Base-by-base conservation (phyloP, 2,888 invertebrate species). In the Sinodicranocentrus sp. region DNA sequence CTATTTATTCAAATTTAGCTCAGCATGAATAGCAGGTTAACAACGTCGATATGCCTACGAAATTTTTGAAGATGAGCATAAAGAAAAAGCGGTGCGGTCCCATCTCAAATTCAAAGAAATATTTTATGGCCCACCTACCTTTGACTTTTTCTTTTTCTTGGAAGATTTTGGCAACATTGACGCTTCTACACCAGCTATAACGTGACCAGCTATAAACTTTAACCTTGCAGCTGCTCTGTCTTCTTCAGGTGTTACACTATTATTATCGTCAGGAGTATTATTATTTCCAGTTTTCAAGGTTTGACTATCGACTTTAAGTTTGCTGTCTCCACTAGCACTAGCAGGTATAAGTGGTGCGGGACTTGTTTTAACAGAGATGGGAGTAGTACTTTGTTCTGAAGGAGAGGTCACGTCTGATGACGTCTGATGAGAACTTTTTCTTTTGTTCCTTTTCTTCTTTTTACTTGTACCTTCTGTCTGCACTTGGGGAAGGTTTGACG, bases 381-480 rank as follows among this genome's bases (percentile, higher is more conserved):
- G n/a, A 39, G 13, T 13, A 39, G 39, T 5, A 8, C 39, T 39
- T 39, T 39, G 39, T 39, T 39, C n/a, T 48, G 48, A 3, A 15
- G 48, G 48, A 48, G 13, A 3, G n/a, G 48, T n/a, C 10, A 48
- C 13, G n/a, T 3, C 6, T 13, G 52, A n/a, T 57, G 57, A 6
- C 21, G 57, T 3, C 57, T 21, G 3, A n/a, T 23, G 3, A 5
- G 5, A 26, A 6, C 28, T 25, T 5, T 65, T 59, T 25, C 33
- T 72, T 2, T 67, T 73, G 39, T 70, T 82, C 23, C 67, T 80
- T 57, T 59, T 80, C 59, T 63, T 73, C 48, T 28, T 73, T 1
- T 82, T 82, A 52, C 33, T 71, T 15, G 43, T 73, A 10, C 71
- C 75, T 26, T 73, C 72, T 2, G 13, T 52, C 21, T 17, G 15